Evolutionary conservation across 2,797 vertebrate genomes (phyloP).

Genomic region (Syndactyla subalaris): DNA sequence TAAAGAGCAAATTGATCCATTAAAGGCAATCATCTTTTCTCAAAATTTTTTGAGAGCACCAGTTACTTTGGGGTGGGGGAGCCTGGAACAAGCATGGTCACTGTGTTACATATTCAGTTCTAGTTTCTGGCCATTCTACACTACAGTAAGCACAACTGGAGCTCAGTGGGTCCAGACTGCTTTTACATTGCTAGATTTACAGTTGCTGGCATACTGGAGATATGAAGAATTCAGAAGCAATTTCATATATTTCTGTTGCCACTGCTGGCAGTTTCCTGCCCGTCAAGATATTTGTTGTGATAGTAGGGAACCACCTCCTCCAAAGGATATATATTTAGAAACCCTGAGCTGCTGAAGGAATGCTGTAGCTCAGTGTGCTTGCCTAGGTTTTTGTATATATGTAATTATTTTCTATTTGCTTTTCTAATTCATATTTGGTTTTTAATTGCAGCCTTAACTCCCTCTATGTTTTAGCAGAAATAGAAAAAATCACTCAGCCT

Average conservation of each 20-base stretch:
- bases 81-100: background rate
- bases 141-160: conserved; percentile 5
- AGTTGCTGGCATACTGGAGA: conserved; percentile 35
- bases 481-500: background rate
- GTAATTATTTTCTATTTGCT: background rate
- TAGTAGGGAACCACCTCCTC: conserved; percentile 2
- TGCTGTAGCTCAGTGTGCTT: background rate
- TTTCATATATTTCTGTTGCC: conserved; percentile 58
- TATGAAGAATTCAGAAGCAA: conserved; percentile 55
- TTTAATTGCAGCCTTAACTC: conserved; percentile 12
- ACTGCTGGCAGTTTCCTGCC: conserved; percentile 41
- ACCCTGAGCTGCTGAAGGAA: background rate
- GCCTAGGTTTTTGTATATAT: background rate
- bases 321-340: background rate
- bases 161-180: background rate
- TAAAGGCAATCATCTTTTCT: background rate
- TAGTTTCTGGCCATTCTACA: background rate
- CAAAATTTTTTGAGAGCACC: background rate
- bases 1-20: background rate
- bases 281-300: conserved; percentile 44
- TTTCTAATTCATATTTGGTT: background rate
- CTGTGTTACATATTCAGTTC: background rate
- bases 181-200: conserved; percentile 47
- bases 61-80: background rate
- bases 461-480: conserved; percentile 13